A percentile compares a stretch with the other conserved stretches of the same genome.
These are phyloP conservation scores for Pocillopora meandrina DNA, from an alignment of 92 coral and sea anemone species.

Conservation along the genomic window DNA sequence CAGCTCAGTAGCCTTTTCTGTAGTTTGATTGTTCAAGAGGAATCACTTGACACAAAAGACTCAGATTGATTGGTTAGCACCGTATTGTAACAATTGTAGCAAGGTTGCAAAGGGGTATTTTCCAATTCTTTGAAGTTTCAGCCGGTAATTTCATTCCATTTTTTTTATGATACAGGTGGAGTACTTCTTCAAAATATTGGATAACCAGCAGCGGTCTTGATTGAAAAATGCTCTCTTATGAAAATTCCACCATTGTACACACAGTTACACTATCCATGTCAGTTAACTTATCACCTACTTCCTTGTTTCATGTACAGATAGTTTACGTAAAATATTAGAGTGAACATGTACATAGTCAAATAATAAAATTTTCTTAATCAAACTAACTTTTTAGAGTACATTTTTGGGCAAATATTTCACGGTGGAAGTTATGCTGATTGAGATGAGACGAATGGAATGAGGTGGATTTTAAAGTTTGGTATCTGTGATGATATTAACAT, in stretches of 20 bases:
- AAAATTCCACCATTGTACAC: not conserved
- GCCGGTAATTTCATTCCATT: not conserved
- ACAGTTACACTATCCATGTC: not conserved
- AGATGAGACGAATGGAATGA: not conserved
- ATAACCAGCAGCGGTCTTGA: constrained; percentile 26
- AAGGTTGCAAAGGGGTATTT: not conserved
- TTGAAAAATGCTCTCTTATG: not conserved
- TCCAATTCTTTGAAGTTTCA: not conserved
- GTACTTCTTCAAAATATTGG: constrained; percentile 80
- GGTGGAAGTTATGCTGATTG: not conserved
- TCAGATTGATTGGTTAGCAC: not conserved
- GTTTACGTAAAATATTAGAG: not conserved
- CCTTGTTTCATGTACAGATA: constrained; percentile 6
- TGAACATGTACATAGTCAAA: constrained; percentile 21
- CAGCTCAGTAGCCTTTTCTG: no score
- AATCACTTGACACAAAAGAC: not conserved
- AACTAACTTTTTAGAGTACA: constrained; percentile 16
- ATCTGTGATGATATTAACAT: not conserved
- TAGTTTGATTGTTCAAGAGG: no score
- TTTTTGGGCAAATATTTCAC: not conserved
- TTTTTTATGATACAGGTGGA: constrained; percentile 52
- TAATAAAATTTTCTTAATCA: not conserved
- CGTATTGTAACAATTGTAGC: not conserved
- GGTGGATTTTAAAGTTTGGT: not conserved
- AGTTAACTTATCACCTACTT: not conserved